phyloP scores from a whole-genome alignment of 2,797 vertebrate species.

The Furcifer pardalis region DNA sequence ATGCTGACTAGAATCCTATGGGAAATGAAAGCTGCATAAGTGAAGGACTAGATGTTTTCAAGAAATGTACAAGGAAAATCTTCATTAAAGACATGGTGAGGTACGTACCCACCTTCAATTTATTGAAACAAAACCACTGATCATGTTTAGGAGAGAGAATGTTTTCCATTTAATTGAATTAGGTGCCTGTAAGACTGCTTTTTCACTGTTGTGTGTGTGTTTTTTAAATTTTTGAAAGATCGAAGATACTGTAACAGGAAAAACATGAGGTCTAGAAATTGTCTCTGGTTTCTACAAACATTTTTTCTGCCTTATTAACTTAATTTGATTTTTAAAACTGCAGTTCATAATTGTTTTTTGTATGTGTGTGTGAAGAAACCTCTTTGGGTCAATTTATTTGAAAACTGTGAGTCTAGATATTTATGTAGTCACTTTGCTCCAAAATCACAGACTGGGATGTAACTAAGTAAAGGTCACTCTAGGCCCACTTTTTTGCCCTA shows the following conservation, averaged over 20 bases:
- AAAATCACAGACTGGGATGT: background rate
- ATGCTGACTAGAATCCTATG: conserved; percentile 58
- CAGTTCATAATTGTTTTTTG: conserved; percentile 80
- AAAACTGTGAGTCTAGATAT: background rate
- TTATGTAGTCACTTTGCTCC: background rate
- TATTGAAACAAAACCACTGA: conserved; percentile 38
- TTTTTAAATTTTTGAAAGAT: conserved; percentile 77
- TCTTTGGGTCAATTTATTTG: background rate
- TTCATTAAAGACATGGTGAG: conserved; percentile 39
- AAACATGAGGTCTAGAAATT: conserved; percentile 98
- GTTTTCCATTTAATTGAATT: conserved; percentile 8
- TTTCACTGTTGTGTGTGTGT: no score
- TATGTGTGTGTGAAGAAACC: conserved; percentile 78
- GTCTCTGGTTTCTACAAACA: conserved; percentile 94
- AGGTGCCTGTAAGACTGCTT: conserved; percentile 47
- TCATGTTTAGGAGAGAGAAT: conserved; percentile 4
- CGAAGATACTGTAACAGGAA: conserved; percentile 94
- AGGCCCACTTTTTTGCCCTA: no score
- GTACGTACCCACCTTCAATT: conserved; percentile 54
- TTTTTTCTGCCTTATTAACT: conserved; percentile 95
- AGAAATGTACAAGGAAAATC: conserved; percentile 49
- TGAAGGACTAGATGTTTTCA: conserved; percentile 37
- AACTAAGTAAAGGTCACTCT: background rate
- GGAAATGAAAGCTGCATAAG: conserved; percentile 49
- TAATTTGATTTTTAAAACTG: conserved; percentile 97